A percentile compares a stretch with the other conserved stretches of the same genome.
phyloP scores from a whole-genome alignment of 2,888 invertebrate genomes.

The Pristionchus maxplancki region DNA sequence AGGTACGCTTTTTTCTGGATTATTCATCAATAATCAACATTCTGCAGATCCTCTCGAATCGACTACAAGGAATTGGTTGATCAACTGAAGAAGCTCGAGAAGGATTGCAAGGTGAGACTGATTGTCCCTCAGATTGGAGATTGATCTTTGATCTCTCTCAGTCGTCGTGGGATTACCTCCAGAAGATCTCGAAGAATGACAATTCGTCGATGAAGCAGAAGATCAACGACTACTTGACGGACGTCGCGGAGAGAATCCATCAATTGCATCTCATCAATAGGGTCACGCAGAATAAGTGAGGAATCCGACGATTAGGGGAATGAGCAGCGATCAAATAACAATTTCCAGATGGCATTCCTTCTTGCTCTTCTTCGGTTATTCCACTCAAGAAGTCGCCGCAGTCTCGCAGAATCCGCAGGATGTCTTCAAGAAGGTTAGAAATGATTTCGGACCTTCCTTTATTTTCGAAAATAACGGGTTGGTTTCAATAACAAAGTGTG shows the following conservation, averaged over 20 bases:
- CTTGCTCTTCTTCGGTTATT: constrained; percentile 75
- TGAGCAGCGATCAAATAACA: too few species aligned
- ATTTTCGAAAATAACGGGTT: constrained; percentile 80
- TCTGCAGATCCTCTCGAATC: constrained; percentile 81
- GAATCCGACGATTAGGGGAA: neutral
- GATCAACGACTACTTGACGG: constrained; percentile 93
- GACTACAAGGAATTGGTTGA: constrained; percentile 93
- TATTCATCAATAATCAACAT: neutral
- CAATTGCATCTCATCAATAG: constrained; percentile 92
- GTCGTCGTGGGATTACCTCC: constrained; percentile 73
- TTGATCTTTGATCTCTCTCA: constrained; percentile 28
- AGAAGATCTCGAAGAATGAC: constrained; percentile 65
- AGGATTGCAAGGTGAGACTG: constrained; percentile 88
- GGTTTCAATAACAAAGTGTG: too few species aligned
- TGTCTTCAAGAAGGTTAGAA: constrained; percentile 92
- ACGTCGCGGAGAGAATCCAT: constrained; percentile 97
- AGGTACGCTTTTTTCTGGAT: constrained; percentile 73
- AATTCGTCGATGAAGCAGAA: constrained; percentile 69
- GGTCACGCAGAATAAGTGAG: constrained; percentile 89
- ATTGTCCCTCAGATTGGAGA: neutral
- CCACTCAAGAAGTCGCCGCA: constrained; percentile 72
- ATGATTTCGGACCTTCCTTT: too few species aligned
- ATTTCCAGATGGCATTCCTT: constrained; percentile 74
- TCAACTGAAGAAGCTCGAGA: constrained; percentile 91
- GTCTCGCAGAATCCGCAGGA: constrained; percentile 66